These are phyloP conservation scores for Telmatochromis brichardi DNA, from an alignment of 2,113 vertebrate genomes.

Conservation along the genomic window DNA sequence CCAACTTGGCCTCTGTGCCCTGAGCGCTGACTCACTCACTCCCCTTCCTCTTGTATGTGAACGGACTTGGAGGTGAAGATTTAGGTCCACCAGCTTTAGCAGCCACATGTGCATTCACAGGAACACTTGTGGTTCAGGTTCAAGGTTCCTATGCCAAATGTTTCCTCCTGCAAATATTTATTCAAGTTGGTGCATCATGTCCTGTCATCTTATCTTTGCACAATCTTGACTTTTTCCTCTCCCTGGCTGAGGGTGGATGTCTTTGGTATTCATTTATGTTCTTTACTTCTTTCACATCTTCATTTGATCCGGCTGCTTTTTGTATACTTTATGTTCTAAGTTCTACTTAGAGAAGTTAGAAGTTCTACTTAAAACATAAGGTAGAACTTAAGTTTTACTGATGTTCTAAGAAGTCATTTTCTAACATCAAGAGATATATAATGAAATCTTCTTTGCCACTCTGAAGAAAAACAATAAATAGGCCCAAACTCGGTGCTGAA, in stretches of 20 bases:
- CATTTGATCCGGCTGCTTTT: not conserved
- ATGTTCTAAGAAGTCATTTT: accelerated
- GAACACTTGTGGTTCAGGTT: not conserved
- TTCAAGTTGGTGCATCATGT: not conserved
- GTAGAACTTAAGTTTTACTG: not conserved
- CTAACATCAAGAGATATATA: not conserved
- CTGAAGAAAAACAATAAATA: not conserved
- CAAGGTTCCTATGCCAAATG: not conserved
- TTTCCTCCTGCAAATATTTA: not conserved
- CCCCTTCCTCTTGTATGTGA: not conserved
- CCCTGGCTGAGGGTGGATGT: not conserved
- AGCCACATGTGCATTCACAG: not conserved
- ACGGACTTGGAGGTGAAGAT: not conserved
- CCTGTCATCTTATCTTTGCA: not conserved
- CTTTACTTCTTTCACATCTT: not conserved
- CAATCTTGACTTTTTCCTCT: not conserved
- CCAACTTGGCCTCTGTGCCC: not conserved
- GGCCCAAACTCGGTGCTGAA: not conserved
- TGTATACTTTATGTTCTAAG: not conserved
- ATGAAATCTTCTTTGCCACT: not conserved
- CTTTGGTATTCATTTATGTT: not conserved
- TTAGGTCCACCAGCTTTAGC: not conserved
- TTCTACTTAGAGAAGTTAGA: not conserved
- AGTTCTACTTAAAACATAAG: not conserved
- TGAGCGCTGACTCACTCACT: not conserved